A percentile compares a stretch with the other conserved stretches of the same genome.
phyloP scores from a whole-genome alignment of 2,113 vertebrate species.

The Malaclemys terrapin region DNA sequence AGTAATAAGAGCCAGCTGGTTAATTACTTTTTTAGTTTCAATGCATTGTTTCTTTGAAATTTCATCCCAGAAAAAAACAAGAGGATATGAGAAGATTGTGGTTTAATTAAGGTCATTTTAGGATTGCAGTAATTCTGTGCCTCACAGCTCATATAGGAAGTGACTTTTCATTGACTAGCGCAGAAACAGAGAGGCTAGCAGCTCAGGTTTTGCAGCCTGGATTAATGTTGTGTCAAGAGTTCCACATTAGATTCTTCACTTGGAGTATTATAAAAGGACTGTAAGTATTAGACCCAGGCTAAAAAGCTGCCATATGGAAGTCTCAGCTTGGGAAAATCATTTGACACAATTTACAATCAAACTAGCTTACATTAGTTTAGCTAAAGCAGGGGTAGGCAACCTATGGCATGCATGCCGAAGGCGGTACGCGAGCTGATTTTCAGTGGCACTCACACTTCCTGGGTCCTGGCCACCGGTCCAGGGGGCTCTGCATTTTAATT shows the following conservation, averaged over 20 bases:
- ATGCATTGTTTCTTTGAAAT: conserved; percentile 40
- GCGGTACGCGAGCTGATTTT: too few species aligned
- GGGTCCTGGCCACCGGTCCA: too few species aligned
- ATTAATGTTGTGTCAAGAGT: conserved; percentile 7
- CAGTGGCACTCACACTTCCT: too few species aligned
- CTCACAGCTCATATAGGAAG: conserved; percentile 28
- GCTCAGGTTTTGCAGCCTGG: not conserved
- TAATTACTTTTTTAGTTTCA: conserved; percentile 38
- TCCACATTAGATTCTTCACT: not conserved
- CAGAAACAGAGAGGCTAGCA: conserved; percentile 28
- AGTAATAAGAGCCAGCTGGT: conserved; percentile 66
- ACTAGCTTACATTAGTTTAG: conserved; percentile 38
- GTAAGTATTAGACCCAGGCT: conserved; percentile 19
- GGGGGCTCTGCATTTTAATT: too few species aligned
- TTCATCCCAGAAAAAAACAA: conserved; percentile 33
- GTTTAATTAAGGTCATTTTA: conserved; percentile 50
- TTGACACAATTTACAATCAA: conserved; percentile 3
- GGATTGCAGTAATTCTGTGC: conserved; percentile 37
- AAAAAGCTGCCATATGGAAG: not conserved
- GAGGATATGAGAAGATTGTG: not conserved
- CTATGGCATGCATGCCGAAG: too few species aligned
- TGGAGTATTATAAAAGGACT: conserved; percentile 18
- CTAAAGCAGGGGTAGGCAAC: not conserved
- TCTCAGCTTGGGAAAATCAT: not conserved
- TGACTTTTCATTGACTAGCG: conserved; percentile 50